Evolutionary conservation across 2,113 vertebrate species (phyloP), one percentile per base, ranked within the genome.

Genomic region (Coryphaenoides rupestris): DNA sequence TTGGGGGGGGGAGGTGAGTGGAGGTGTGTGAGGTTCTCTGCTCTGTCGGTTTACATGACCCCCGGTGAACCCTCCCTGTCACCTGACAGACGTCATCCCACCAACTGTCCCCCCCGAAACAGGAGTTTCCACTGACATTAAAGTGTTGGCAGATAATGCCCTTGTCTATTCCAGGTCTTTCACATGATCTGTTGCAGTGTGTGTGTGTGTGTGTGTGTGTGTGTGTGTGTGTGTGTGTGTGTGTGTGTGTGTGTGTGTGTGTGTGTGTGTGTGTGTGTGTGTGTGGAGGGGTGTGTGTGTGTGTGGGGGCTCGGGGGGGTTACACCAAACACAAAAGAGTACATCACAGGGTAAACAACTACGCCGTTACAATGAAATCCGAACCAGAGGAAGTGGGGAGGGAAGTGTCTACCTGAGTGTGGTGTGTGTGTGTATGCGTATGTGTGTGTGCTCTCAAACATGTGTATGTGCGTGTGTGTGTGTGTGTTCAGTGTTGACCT

Each of bases 21-120:
- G 4, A 16, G 15, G 2, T 6, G 14, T 80, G 72, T 70, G 75
- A 76, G 83, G n/a, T 76, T 72, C 74, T 67, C 82, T 87, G 82
- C 83, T 89, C n/a, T 75, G 83, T 89, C 84, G 75, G 87, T 88
- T 81, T 70, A 84, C 90, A 90, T 89, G 91, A 92, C 90, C 88
- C 75, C 19, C 19, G 19, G 19, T 21, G 19, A 21, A 19, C 54
- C 54, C 79, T 77, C 77, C 79, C 84, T 88, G 91, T 88, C 89
- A 89, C 89, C 84, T 91, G 92, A 93, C 91, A 92, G 90, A 88
- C 87, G 88, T 90, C 90, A 88, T 90, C 90, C 77, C 90, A 88
- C 81, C 73, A 86, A 86, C 84, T 82, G 73, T 86, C 88, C 62
- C 28, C 88, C 62, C 28, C 58, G 7, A 7, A 58, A 56, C 45